These are phyloP conservation scores for Amorpha juglandis DNA, from an alignment of 2,888 invertebrate species.

Conservation along the genomic window DNA sequence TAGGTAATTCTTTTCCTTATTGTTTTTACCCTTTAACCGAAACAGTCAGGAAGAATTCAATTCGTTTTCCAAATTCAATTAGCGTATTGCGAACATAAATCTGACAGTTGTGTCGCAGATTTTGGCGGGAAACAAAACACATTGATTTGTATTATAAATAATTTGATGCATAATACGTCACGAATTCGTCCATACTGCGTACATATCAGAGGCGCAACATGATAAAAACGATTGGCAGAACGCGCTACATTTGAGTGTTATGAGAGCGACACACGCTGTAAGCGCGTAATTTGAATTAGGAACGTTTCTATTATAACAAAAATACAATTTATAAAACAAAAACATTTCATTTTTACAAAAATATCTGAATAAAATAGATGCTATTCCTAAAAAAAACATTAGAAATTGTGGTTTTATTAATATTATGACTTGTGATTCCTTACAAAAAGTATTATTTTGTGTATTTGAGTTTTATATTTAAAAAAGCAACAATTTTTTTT, in stretches of 20 bases:
- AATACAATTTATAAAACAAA: not conserved
- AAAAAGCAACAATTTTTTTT: not conserved
- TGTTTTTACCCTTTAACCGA: not conserved
- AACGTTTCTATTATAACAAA: not conserved
- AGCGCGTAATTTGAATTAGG: conserved; percentile 13
- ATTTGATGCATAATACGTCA: conserved; percentile 13
- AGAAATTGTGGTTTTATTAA: too few species aligned
- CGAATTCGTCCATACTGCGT: not conserved
- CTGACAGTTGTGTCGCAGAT: not conserved
- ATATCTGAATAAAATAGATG: not conserved
- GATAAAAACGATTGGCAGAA: conserved; percentile 23
- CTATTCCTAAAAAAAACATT: not conserved
- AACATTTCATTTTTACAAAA: not conserved
- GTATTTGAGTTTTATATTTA: not conserved
- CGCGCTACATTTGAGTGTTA: conserved; percentile 17
- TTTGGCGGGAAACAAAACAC: not conserved
- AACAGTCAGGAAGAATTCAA: not conserved
- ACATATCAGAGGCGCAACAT: not conserved
- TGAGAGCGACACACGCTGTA: not conserved
- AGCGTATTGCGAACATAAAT: not conserved
- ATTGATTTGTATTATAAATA: not conserved
- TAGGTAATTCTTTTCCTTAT: not conserved
- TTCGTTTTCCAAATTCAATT: not conserved
- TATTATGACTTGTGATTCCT: too few species aligned
- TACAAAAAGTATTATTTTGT: not conserved